Base-by-base conservation (phyloP, 2,888 invertebrate genomes). In the Hermodice carunculata region DNA sequence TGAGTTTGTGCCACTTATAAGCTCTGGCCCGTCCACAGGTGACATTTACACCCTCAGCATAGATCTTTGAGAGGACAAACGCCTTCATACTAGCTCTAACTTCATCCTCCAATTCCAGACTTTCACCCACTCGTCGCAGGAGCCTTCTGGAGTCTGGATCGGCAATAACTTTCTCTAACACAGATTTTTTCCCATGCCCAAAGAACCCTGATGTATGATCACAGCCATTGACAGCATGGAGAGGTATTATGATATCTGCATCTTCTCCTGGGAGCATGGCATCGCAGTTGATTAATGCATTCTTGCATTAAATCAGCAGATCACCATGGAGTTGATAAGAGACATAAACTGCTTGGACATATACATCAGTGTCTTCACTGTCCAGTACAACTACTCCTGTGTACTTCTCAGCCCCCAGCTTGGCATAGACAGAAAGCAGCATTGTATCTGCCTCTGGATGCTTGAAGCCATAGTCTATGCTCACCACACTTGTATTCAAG, bases 1-100 rank as follows among this genome's bases (percentile, higher is more conserved):
- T 51, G 6, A 51, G 8, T 31, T 51, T 51, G 19, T 51, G 52
- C 52, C 52, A 51, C 52, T 51, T 51, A 19, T 22, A 17, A 51
- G 52, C 52, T 51, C 52, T 51, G 52, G 52, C 52, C 29, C 28
- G 52, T 40, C 40, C 40, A 40, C 40, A 40, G 17, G 40, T 40
- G 40, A 11, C 40, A 40, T 40, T 17, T 40, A 22, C 52, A 51
- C 19, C 28, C 52, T 51, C 52, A 26, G 14, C 52, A 31, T 51
- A 51, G 29, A 51, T 29, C 29, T 51, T 51, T 17, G 52, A 26
- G 14, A 51, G 52, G 52, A 51, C 52, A 28, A 51, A 51, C 19
- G 24, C 29, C 8, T 8, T 51, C 52, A 51, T 51, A 28, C 28
- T 29, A 26, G 52, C 52, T 28, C 28, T 51, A 29, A 51, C 29